phyloP scores from a whole-genome alignment of 2,797 vertebrate genomes.

The Scarus forsteni region DNA sequence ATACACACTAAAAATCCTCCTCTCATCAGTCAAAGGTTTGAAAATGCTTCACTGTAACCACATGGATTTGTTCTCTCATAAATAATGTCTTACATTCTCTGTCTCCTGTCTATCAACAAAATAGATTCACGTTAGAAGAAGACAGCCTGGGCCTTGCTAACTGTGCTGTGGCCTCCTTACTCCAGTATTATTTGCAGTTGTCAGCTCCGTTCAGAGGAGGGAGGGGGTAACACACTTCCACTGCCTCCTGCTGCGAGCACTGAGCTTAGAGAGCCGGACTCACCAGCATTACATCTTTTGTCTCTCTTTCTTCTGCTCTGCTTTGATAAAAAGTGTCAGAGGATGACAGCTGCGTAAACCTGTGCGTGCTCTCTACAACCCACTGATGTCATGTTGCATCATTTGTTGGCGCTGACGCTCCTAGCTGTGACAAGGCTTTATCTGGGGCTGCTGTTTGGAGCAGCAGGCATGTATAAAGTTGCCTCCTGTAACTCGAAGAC shows the following conservation, averaged over 20 bases:
- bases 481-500: constrained; percentile 15
- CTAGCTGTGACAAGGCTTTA: constrained; percentile 31
- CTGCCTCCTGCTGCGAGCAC: constrained; percentile 13
- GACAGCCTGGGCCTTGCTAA: background rate
- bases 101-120: background rate
- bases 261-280: constrained; percentile 31
- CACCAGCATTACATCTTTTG: constrained; percentile 23
- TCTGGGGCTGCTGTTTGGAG: constrained; percentile 30
- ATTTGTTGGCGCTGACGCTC: constrained; percentile 34
- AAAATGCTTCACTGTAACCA: background rate
- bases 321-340: constrained; percentile 58
- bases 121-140: background rate
- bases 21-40: constrained; percentile 18
- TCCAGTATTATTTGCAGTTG: constrained; percentile 27
- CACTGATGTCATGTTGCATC: constrained; percentile 56
- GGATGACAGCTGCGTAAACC: constrained; percentile 58
- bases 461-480: background rate
- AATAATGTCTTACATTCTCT: background rate
- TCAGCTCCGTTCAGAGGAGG: constrained; percentile 21
- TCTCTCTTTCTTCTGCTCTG: constrained; percentile 24
- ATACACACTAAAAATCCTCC: constrained; percentile 3
- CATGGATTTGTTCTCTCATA: background rate
- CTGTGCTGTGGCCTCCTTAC: constrained; percentile 1
- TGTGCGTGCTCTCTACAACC: constrained; percentile 22
- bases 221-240: background rate